Evolutionary conservation across 1,140 invertebrate genomes (phyloP).

Genomic region (Heliothis virescens): DNA sequence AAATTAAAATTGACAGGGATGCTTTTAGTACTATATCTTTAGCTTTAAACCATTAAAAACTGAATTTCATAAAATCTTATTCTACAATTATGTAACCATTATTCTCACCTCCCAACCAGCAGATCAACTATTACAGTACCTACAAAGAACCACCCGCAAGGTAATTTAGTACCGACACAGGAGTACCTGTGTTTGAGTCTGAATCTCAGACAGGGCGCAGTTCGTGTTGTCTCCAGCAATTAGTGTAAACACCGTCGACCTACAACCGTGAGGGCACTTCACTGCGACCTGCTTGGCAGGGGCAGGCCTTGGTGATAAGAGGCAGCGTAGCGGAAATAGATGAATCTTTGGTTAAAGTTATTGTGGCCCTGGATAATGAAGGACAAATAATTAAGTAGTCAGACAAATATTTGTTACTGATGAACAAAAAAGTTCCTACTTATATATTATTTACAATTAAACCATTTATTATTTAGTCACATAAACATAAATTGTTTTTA

Average conservation of each 20-base stretch:
- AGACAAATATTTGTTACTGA: too few species aligned
- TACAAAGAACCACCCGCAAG: not conserved
- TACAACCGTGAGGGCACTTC: slow-evolving; percentile 58
- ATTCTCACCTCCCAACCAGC: not conserved
- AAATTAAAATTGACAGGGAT: too few species aligned
- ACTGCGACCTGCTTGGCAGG: slow-evolving; percentile 43
- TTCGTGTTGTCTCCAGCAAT: slow-evolving; percentile 59
- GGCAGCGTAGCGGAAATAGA: slow-evolving; percentile 26
- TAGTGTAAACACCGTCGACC: slow-evolving; percentile 65
- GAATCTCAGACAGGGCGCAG: slow-evolving; percentile 53
- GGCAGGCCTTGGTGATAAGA: not conserved
- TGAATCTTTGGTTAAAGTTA: not conserved
- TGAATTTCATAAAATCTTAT: too few species aligned
- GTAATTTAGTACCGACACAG: slow-evolving; percentile 3
- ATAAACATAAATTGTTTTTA: too few species aligned
- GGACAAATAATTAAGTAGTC: too few species aligned
- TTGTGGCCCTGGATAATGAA: not conserved
- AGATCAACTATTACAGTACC: not conserved
- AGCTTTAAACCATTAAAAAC: too few species aligned
- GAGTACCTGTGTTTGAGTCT: slow-evolving; percentile 10
- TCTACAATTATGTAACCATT: too few species aligned
- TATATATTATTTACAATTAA: too few species aligned
- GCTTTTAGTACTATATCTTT: too few species aligned
- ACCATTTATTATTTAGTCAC: too few species aligned
- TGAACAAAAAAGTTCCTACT: too few species aligned